A percentile compares a stretch with the other conserved stretches of the same genome.
Evolutionary conservation across 2,888 invertebrate species (phyloP).

Genomic region (Parasteatoda lunata): DNA sequence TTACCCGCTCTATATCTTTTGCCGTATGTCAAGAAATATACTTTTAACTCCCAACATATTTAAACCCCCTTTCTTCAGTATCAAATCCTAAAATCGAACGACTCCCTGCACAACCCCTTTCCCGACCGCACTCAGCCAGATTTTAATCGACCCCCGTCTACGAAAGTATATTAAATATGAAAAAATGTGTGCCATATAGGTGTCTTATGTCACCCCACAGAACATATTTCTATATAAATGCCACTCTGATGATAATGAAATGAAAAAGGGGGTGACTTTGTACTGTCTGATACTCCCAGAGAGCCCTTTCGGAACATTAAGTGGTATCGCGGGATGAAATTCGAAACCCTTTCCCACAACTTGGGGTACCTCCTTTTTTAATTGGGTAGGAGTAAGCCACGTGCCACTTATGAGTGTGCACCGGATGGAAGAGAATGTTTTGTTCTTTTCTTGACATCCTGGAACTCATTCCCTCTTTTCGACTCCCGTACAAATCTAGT

Average conservation of each 20-base stretch:
- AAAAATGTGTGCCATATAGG: too few species aligned
- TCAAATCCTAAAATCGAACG: too few species aligned
- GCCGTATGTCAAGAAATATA: too few species aligned
- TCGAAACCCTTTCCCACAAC: constrained; percentile 39
- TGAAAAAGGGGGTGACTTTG: constrained; percentile 6
- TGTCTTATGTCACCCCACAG: background rate
- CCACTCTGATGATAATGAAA: constrained; percentile 29
- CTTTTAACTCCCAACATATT: too few species aligned
- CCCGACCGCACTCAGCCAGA: too few species aligned
- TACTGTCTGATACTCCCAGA: too few species aligned
- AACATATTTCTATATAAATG: constrained; percentile 47
- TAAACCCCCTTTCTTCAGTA: too few species aligned
- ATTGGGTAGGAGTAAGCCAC: constrained; percentile 54
- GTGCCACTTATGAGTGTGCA: constrained; percentile 24
- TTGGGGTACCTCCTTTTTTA: constrained; percentile 26
- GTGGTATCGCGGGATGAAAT: constrained; percentile 8
- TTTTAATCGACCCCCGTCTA: too few species aligned
- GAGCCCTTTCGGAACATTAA: background rate
- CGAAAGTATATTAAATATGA: constrained; percentile 1
- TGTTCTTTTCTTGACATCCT: background rate
- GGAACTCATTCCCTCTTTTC: background rate
- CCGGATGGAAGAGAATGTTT: constrained; percentile 16
- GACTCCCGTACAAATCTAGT: background rate
- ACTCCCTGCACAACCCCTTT: background rate
- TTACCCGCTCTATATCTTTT: too few species aligned